Evolutionary conservation across 2,797 vertebrate genomes (phyloP).

Genomic region (Knipowitschia caucasica): DNA sequence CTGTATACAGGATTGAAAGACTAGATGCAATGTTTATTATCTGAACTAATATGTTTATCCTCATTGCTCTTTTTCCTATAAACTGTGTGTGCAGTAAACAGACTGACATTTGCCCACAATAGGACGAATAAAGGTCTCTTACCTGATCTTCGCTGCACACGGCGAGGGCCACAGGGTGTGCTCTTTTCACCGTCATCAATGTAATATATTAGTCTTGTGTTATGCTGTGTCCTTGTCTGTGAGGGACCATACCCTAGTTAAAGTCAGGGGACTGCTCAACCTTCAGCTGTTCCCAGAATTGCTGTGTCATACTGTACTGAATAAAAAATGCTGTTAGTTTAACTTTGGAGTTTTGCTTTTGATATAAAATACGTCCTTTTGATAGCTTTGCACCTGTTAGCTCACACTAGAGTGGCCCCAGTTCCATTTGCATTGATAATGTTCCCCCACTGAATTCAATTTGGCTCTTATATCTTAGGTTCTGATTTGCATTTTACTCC

Average conservation of each 20-base stretch:
- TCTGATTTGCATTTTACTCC: conserved; percentile 21
- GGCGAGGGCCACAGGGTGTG: too few relatives aligned
- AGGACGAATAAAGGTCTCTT: too few relatives aligned
- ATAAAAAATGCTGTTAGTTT: conserved; percentile 30
- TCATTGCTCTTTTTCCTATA: too few relatives aligned
- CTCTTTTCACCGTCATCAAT: too few relatives aligned
- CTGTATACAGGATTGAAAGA: too few relatives aligned
- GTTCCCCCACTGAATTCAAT: conserved; percentile 3
- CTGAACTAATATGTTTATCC: too few relatives aligned
- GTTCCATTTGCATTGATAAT: conserved; percentile 13
- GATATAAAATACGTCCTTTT: conserved; percentile 8
- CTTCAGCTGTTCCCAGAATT: conserved; percentile 40
- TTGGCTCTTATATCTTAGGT: not conserved
- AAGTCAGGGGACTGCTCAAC: conserved; percentile 40
- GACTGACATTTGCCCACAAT: too few relatives aligned
- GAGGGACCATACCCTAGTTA: conserved; percentile 22
- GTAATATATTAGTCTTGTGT: too few relatives aligned
- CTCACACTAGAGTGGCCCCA: not conserved
- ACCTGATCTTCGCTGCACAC: too few relatives aligned
- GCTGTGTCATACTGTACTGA: conserved; percentile 45
- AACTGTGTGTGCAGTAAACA: too few relatives aligned
- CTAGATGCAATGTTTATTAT: too few relatives aligned
- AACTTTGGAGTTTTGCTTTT: conserved; percentile 22
- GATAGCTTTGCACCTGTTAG: conserved; percentile 1
- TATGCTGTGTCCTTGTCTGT: conserved; percentile 32